These are phyloP conservation scores for Trichomycterus rosablanca DNA, from an alignment of 2,113 vertebrate species.

Conservation along the genomic window DNA sequence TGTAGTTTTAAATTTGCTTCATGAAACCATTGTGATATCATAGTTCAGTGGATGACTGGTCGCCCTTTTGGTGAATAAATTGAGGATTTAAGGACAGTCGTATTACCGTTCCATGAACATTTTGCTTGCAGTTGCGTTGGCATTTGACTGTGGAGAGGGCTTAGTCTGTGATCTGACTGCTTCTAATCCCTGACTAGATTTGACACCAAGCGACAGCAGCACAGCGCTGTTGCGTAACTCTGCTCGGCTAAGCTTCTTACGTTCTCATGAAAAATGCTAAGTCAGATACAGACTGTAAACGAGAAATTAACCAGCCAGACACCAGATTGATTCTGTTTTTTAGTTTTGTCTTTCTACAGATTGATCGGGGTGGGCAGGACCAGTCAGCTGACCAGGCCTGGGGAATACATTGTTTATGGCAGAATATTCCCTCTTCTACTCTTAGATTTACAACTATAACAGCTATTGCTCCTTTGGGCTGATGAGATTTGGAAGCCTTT, in stretches of 20 bases:
- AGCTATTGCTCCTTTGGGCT: no score
- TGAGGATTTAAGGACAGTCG: no score
- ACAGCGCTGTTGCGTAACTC: neutral
- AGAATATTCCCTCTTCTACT: neutral
- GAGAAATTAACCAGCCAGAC: neutral
- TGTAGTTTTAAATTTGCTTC: no score
- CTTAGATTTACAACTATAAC: no score
- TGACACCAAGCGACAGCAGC: neutral
- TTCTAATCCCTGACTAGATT: neutral
- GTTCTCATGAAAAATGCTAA: neutral
- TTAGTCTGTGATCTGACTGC: neutral
- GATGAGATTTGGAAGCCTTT: no score
- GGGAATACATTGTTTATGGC: neutral
- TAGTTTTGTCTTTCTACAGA: neutral
- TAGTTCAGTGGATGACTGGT: no score
- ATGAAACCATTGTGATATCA: no score
- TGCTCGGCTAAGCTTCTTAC: slow-evolving; percentile 16
- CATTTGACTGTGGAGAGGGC: neutral
- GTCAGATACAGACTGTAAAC: neutral
- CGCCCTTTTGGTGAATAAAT: no score
- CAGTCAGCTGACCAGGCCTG: neutral
- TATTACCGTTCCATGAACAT: no score
- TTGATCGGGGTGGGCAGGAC: neutral
- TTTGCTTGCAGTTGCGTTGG: no score
- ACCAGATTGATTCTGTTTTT: neutral